Evolutionary conservation across 2,888 invertebrate genomes (phyloP), one percentile per base, ranked within the genome.

Genomic region (Halictus ligatus): DNA sequence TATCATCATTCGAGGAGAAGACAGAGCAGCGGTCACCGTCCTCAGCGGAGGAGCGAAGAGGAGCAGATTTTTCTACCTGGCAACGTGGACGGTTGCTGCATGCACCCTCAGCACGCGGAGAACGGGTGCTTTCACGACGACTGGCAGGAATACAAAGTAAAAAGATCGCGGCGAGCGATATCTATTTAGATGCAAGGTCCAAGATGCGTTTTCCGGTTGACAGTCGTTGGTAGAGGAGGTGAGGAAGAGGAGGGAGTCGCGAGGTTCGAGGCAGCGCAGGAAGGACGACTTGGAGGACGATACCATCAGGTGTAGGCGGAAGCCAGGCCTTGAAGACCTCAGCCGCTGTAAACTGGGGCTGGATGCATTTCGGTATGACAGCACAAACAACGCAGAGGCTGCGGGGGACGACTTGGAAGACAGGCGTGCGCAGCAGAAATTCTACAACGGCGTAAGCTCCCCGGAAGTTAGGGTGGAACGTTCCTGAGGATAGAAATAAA

Each of bases 1-100:
- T 75, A 81, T 85, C 71, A 73, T 15, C 74, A 76, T 13, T 15
- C 67, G 69, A 87, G 75, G 60, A 87, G 72, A 81, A 75, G 75
- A 21, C 73, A 75, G 71, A 58, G 76, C 13, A 80, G 35, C 4
- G 29, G 46, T n/a, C 83, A 83, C 75, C 85, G 78, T 25, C 83
- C 85, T 35, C 80, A 60, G 3, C 83, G 86, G n/a, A 85, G 84
- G 72, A 75, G 15, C 54, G 88, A 91, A 3, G 78, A 78, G 43
- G 85, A 87, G 13, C 82, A 50, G 0, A 40, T 73, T 46, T 29
- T 88, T 0, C 54, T 78, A 6, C 40, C 64, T 40, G 88, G 89
- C 21, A 78, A 83, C 40, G 40, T 48, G 18, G 85, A 84, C 7
- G 29, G 18, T 40, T 85, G 58, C 5, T 81, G 69, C 73, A 81